Base-by-base conservation (phyloP, 2,888 invertebrate species). In the Tetragnatha montana region DNA sequence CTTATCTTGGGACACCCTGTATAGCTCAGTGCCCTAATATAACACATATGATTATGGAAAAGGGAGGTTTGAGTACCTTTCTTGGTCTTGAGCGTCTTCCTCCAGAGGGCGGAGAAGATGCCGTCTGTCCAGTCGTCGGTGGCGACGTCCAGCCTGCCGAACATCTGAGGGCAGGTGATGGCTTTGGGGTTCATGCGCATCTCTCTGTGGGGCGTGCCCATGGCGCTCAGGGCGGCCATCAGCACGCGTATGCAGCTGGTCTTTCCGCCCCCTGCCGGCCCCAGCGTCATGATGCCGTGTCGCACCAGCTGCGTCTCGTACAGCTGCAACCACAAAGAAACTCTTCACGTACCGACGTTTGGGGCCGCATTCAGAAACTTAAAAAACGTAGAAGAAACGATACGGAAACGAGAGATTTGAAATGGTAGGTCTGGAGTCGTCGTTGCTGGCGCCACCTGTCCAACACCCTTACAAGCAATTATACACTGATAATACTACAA, bases 91-190 rank as follows among this genome's bases (percentile, higher is more conserved):
- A 98, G 95, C 0, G 98, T 98, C 94, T 98, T 98, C 70, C 98
- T 95, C 99, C 98, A 99, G 0, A 99, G 94, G 0, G 98, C 98
- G 0, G 98, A 98, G 94, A 99, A 99, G 92, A 99, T 98, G 8
- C 99, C 99, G 93, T 99, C 98, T 0, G 98, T 99, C 99, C 99
- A 99, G 93, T 99, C 99, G 93, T 99, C 99, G 0, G 98, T 99
- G 3, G 98, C 98, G 0, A 99, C 98, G 93, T 99, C 98, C 35
- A 98, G 94, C 50, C 98, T 95, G 0, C 99, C 99, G 93, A 99
- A 99, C 99, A 99, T 99, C 95, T 99, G 98, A 0, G 98, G 96
- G 0, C 98, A 97, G 17, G 98, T 98, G 92, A 99, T 98, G 19
- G 98, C 97, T 94, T 99, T 99, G 0, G 99, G 99, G 94, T 99